These are phyloP conservation scores for Rhinatrema bivittatum DNA, from an alignment of 2,797 vertebrate species.

Conservation along the genomic window DNA sequence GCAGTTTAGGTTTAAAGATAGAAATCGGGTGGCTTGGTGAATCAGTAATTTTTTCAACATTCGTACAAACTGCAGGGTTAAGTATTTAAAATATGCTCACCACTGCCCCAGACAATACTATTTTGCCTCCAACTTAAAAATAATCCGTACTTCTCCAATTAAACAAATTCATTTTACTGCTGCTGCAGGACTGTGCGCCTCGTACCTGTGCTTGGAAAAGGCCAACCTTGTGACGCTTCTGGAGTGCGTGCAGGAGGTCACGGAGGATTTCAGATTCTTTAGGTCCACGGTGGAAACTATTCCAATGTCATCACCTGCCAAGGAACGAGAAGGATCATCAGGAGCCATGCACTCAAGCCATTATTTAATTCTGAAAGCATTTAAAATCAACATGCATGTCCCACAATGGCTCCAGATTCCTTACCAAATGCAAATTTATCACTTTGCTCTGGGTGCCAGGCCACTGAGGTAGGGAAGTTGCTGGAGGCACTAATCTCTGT, in stretches of 20 bases:
- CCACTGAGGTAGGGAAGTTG: slow-evolving; percentile 68
- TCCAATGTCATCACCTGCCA: slow-evolving; percentile 81
- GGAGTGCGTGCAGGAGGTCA: slow-evolving; percentile 55
- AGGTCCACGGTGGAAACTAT: slow-evolving; percentile 74
- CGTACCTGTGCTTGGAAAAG: slow-evolving; percentile 83
- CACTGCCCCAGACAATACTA: too few species aligned
- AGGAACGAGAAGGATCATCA: background rate
- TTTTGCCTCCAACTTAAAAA: too few species aligned
- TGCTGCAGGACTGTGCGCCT: background rate
- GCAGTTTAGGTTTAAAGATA: too few species aligned
- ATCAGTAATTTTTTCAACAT: too few species aligned
- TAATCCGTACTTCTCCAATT: too few species aligned
- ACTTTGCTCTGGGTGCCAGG: slow-evolving; percentile 83
- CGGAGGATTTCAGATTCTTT: slow-evolving; percentile 54
- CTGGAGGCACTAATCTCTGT: slow-evolving; percentile 59
- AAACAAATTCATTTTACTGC: too few species aligned
- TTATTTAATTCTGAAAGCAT: background rate
- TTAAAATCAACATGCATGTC: background rate
- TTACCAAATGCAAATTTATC: slow-evolving; percentile 82
- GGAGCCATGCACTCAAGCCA: rapidly evolving
- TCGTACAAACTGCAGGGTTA: too few species aligned
- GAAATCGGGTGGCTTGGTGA: too few species aligned
- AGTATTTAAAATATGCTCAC: too few species aligned
- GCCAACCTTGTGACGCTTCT: slow-evolving; percentile 69
- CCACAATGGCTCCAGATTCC: background rate